Base-by-base conservation (phyloP, 1,140 invertebrate species). In the Diorhabda carinulata region DNA sequence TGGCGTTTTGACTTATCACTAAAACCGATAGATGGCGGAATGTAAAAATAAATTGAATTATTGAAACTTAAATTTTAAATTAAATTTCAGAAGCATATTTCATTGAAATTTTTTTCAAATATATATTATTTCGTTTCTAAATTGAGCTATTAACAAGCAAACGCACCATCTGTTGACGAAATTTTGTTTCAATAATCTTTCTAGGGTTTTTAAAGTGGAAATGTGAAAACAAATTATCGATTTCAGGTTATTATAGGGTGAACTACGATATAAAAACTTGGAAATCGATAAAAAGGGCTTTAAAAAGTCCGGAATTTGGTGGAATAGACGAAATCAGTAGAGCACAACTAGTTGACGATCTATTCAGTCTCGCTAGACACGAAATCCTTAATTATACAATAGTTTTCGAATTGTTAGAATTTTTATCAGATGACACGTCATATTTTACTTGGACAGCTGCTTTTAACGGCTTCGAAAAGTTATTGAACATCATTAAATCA, bases 331-430 rank as follows among this genome's bases (percentile, higher is more conserved):
- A 86, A 66, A 78, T 90, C 0, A 95, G 92, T 79, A 85, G 92
- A 76, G 92, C 91, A 2, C 90, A 92, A 78, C 83, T 95, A 7
- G 85, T 94, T 3, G 91, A 95, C 73, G 94, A 96, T 81, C 83
- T 91, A 2, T 83, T 94, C 59, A 89, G 88, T 76, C 81, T 88
- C 71, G 79, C 85, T 2, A 79, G 85, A 47, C 80, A 83, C 64
- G 78, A 76, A 7, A 67, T 76, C 8, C 79, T 86, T 2, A 73
- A 75, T 6, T 84, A 87, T 42, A 70, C 75, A 1, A 79, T 83
- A 40, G 85, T 86, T 0, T 80, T 92, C 7, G 79, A 86, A 2
- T 79, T 89, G 1, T 80, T 87, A 0, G 81, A 83, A 1, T 91
- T 90, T 75, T 76, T 92, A 59, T 79, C 79, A 42, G 80, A 83